A percentile compares a stretch with the other conserved stretches of the same genome.
Conservation (phyloP, 2,888 invertebrate genomes). For the Leucoptera coffeella region DNA sequence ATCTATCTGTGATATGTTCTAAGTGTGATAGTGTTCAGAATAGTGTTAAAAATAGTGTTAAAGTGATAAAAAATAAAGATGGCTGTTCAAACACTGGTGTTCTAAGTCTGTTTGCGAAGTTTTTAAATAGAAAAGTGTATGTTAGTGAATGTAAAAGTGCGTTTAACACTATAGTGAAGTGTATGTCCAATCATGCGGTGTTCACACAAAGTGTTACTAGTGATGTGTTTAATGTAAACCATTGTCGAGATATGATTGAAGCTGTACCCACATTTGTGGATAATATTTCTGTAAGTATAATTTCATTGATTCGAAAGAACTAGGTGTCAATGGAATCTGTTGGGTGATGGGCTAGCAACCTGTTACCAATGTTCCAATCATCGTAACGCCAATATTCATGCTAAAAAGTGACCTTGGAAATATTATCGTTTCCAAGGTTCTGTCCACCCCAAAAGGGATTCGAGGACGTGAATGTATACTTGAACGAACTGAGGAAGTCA, state of each 20-base stretch:
- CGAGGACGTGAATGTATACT: no score
- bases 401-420: no score
- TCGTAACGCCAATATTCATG: no score
- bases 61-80: neutral
- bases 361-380: no score
- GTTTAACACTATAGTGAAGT: slow-evolving; percentile 21
- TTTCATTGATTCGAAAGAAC: no score
- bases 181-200: slow-evolving; percentile 29
- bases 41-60: slow-evolving; percentile 6
- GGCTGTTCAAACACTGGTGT: no score
- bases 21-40: slow-evolving; percentile 19
- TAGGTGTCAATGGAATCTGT: no score
- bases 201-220: slow-evolving; percentile 19
- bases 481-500: no score
- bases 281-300: slow-evolving; percentile 12
- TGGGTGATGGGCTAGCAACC: no score
- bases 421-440: no score
- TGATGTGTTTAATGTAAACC: slow-evolving; percentile 19
- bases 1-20: slow-evolving; percentile 19
- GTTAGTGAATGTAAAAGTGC: slow-evolving; percentile 14
- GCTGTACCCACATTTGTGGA: slow-evolving; percentile 20
- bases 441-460: no score
- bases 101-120: slow-evolving; percentile 19
- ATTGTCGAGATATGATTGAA: slow-evolving; percentile 18
- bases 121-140: slow-evolving; percentile 27